Percentiles rank a stretch among this genome's conserved stretches.
These are phyloP conservation scores for Cynopterus brachyotis DNA, from an alignment of 2,113 vertebrate genomes.

Conservation along the genomic window DNA sequence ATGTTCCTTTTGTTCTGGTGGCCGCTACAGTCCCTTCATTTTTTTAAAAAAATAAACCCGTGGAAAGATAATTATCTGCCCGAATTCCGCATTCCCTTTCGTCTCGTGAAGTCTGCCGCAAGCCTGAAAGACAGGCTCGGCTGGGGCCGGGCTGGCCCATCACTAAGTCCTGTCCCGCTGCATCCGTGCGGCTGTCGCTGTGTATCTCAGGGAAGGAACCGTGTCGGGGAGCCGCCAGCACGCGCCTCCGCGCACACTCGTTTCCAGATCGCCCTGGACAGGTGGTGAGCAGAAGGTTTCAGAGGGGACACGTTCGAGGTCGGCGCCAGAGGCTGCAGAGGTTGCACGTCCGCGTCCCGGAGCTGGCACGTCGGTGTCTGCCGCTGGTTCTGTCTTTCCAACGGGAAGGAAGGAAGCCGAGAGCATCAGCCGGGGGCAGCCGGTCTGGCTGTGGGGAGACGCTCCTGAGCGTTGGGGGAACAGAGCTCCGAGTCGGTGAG, in stretches of 20 bases:
- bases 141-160: background rate
- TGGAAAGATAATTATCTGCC: conserved; percentile 53
- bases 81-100: conserved; percentile 27
- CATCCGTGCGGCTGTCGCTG: background rate
- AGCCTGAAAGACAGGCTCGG: conserved; percentile 9
- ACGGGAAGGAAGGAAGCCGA: background rate
- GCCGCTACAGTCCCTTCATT: conserved; percentile 28
- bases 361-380: background rate
- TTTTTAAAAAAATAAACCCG: conserved; percentile 15
- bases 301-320: conserved; percentile 20
- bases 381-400: background rate
- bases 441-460: background rate
- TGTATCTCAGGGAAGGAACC: background rate
- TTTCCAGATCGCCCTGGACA: conserved; percentile 69
- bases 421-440: background rate
- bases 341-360: background rate
- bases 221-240: background rate
- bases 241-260: conserved; percentile 26
- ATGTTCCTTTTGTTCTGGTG: background rate
- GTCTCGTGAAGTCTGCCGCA: background rate
- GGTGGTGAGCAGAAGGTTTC: conserved; percentile 25
- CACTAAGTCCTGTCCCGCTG: conserved; percentile 46
- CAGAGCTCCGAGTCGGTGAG: background rate
- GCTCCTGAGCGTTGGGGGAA: background rate
- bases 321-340: background rate